Base-by-base conservation (phyloP, 1,140 invertebrate species). In the Drosophila sechellia region DNA sequence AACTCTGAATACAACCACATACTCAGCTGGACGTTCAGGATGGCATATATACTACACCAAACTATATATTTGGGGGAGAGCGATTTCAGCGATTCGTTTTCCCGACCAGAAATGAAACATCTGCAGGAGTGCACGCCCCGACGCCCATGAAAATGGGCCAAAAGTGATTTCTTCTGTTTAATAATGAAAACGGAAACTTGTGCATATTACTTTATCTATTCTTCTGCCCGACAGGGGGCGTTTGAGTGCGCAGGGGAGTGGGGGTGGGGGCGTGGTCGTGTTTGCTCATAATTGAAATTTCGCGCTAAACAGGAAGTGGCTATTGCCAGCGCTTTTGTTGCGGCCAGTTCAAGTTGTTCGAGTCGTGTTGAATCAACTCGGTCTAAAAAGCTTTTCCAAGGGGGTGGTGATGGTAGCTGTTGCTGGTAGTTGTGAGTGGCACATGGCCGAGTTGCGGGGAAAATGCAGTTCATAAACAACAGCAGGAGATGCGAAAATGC, bases 211-310 rank as follows among this genome's bases (percentile, higher is more conserved):
- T 79, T 81, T 81, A 59, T 72, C 63, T 85, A 53, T 80, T 52
- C 58, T 65, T 20, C 64, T 12, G 25, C 22, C 6, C 8, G 27
- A 6, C 27, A 8, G 17, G 22, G 13, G 20, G 43, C 11, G 2
- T 45, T 20, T 1, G 40, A 4, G 37, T 12, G 11, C 37, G 37
- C 31, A 3, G 25, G 25, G 17, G 17, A 17, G 17, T 17, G 17
- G 17, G 27, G 0, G n/a, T 12, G n/a, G 48, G 40, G 58, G 73
- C 15, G 59, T 53, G 81, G 55, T 65, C 75, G 68, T 83, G 83
- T 86, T 81, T 70, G 74, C 52, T 81, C 84, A 89, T 86, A 86
- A 86, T 86, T 89, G 83, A 86, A 86, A 83, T 86, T 86, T 87
- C 84, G 84, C 79, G 84, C 83, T 86, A 86, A 86, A 86, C 84